Conservation (phyloP, 1,140 invertebrate genomes). For the Apis mellifera region Amel_HAv3.1 CM009941.2:12211001-12211500, state of each 20-base stretch:
- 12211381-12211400: constrained; percentile 74
- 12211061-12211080: constrained; percentile 22
- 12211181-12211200: constrained; percentile 72
- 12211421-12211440: constrained; percentile 81
- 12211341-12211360: constrained; percentile 59
- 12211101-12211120: constrained; percentile 28
- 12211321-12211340: constrained; percentile 27
- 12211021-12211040: constrained; percentile 32
- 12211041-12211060: constrained; percentile 27
- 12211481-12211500: constrained; percentile 81
- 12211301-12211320: constrained; percentile 34
- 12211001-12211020: neutral
- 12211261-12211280: constrained; percentile 30
- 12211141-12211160: neutral
- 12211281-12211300: constrained; percentile 50
- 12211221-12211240: constrained; percentile 74
- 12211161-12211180: constrained; percentile 74
- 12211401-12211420: constrained; percentile 80
- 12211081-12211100: constrained; percentile 37
- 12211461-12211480: constrained; percentile 79
- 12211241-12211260: constrained; percentile 69
- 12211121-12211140: constrained; percentile 29
- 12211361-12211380: constrained; percentile 66
- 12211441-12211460: constrained; percentile 80
- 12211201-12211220: constrained; percentile 76